Evolutionary conservation across 2,888 invertebrate genomes (phyloP), one percentile per base, ranked within the genome.

Genomic region (Drosophila melanosoma): DNA sequence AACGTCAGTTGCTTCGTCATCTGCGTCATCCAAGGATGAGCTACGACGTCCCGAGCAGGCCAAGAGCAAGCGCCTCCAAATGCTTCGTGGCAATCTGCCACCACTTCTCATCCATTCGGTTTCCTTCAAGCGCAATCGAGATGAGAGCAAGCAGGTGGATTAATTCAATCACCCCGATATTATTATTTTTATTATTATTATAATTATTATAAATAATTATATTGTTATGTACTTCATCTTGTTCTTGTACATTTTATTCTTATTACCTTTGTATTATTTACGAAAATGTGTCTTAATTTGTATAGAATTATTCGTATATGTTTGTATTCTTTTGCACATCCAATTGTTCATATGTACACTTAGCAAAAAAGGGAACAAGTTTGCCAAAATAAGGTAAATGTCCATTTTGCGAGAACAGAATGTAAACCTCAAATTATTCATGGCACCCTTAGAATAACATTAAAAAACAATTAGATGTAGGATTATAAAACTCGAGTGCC

Each of bases 51-150:
- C 91, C 7, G 91, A 91, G 40, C 91, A 90, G 57, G 91, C 91
- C 52, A 93, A 93, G 68, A 93, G 92, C 76, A 93, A 93, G 73
- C 91, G 93, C 15, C 82, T 93, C 35, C 93, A 93, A 79, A 89
- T 87, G 76, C 67, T 93, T 29, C 90, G 93, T 17, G 92, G 92
- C 23, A 91, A 91, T 61, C 76, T 93, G 62, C 93, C 93, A 1
- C 93, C 93, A 1, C 76, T 93, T 6, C 77, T 92, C 12, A 93
- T 93, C 67, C 93, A 93, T 69, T 92, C 93, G n/a, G 91, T 91
- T 7, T 91, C 91, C 53, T 91, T 91, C 36, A 92, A 92, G 58
- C 91, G 92, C 29, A 91, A 87, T 58, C 83, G 91, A 1, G 91
- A 91, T 45, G 91, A 92, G 53, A 79, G 82, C 69, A 92, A 91